These are phyloP conservation scores for Oreohelix idahoensis DNA, from an alignment of 1,140 invertebrate species.

Conservation along the genomic window DNA sequence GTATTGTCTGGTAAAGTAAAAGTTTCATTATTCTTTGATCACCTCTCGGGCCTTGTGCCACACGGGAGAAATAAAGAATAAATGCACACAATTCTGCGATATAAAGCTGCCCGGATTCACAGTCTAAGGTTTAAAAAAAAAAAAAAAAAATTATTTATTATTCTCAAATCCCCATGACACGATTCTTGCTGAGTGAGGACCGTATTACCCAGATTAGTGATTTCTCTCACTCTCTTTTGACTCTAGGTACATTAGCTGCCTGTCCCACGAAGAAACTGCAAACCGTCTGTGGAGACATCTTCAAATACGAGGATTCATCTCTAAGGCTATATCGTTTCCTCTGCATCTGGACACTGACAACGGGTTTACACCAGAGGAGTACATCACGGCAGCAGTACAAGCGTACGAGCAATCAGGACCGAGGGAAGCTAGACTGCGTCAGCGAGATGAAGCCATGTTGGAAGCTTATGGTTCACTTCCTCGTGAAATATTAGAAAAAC, in stretches of 20 bases:
- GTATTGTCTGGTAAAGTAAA: too few relatives aligned
- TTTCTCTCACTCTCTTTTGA: too few relatives aligned
- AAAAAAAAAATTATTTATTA: too few relatives aligned
- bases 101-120: too few relatives aligned
- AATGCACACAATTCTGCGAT: too few relatives aligned
- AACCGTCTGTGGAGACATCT: constrained; percentile 15
- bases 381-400: neutral
- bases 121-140: too few relatives aligned
- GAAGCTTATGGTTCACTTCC: constrained; percentile 20
- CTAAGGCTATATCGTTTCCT: neutral
- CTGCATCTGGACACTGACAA: neutral
- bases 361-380: neutral
- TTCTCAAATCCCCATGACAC: too few relatives aligned
- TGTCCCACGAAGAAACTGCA: neutral
- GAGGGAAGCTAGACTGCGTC: neutral
- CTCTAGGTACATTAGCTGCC: neutral
- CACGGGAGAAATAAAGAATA: too few relatives aligned
- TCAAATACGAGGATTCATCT: constrained; percentile 24
- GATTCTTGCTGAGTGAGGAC: too few relatives aligned
- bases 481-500: neutral
- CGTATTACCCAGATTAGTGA: too few relatives aligned
- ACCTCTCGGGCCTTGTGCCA: too few relatives aligned
- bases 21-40: too few relatives aligned
- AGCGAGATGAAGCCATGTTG: constrained; percentile 34
- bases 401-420: constrained; percentile 16